phyloP scores from a whole-genome alignment of 2,113 vertebrate genomes.

The Boulengeromyrus knoepffleri region DNA sequence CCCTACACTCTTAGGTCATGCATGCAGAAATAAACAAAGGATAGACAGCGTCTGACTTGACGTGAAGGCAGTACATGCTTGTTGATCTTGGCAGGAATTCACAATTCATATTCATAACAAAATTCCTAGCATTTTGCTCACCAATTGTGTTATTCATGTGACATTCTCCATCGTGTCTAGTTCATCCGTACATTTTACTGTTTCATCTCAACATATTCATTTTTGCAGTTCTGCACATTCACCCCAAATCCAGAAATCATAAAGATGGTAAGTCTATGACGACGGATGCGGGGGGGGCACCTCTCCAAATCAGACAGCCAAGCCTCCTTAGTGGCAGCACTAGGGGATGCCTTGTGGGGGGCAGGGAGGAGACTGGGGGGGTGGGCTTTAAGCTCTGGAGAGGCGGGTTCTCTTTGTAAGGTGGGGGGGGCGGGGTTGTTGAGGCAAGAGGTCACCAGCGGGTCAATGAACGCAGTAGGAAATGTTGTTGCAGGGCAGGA shows the following conservation, averaged over 20 bases:
- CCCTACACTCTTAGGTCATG: background rate
- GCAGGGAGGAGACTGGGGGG: background rate
- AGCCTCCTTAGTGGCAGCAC: background rate
- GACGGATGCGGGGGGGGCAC: background rate
- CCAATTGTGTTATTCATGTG: background rate
- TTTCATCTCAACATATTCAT: background rate
- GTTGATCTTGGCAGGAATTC: background rate
- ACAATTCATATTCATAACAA: background rate
- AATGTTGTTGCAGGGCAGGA: constrained; percentile 57
- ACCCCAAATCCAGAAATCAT: background rate
- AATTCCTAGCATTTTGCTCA: background rate
- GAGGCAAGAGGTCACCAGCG: constrained; percentile 38
- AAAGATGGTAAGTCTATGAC: background rate
- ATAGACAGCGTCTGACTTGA: background rate
- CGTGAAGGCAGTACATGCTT: background rate
- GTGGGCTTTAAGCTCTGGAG: background rate
- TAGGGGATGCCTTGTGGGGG: background rate
- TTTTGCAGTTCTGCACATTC: background rate
- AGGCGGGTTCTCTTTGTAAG: background rate
- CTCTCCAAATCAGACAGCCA: background rate
- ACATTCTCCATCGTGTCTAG: background rate
- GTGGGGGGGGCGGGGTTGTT: constrained; percentile 15
- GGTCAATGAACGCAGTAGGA: constrained; percentile 55
- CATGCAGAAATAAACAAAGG: background rate
- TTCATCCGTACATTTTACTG: background rate